Conservation (phyloP, 2,113 vertebrate species). For the Scomber scombrus region DNA sequence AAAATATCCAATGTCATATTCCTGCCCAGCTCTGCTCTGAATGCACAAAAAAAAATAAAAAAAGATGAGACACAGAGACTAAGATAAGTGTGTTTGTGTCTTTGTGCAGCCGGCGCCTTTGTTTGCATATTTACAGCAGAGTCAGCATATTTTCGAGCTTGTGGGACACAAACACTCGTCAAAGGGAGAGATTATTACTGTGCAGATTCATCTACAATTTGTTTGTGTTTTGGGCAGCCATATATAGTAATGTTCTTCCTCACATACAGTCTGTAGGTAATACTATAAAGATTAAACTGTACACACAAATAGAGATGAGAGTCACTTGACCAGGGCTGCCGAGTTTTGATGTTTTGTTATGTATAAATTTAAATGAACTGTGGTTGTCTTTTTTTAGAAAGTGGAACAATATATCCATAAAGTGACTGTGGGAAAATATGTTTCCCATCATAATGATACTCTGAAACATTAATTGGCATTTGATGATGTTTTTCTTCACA, state of each 20-base stretch:
- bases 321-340: no score
- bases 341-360: no score
- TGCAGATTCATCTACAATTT: neutral
- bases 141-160: conserved; percentile 2
- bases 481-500: neutral
- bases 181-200: conserved; percentile 13
- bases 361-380: neutral
- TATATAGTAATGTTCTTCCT: no score
- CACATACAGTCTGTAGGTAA: no score
- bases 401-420: neutral
- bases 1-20: no score
- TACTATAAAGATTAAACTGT: no score
- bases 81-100: conserved; percentile 1
- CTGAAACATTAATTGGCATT: neutral
- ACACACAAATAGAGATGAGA: no score
- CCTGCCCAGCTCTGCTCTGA: no score
- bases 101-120: conserved; percentile 23
- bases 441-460: no score
- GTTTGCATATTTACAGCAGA: conserved; percentile 54
- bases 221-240: neutral
- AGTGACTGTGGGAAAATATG: no score
- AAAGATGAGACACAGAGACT: conserved; percentile 14
- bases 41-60: neutral
- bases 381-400: neutral
- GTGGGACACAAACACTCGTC: neutral